Base-by-base conservation (phyloP, 2,888 invertebrate species). In the Drosophila infuscata region DNA sequence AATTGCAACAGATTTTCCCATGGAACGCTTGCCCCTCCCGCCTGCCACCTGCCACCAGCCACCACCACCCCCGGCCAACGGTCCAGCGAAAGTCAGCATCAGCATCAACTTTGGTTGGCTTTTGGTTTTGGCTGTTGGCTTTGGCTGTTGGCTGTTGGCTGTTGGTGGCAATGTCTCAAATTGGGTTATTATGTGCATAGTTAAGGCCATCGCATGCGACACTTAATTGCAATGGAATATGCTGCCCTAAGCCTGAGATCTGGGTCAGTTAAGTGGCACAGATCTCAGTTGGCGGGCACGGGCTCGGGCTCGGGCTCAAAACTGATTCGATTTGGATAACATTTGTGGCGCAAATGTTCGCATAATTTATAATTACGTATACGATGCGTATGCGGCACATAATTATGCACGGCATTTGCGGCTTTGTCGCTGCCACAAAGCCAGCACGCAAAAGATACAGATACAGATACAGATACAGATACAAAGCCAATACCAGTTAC, bases 1-100 rank as follows among this genome's bases (percentile, higher is more conserved):
- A 87, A 87, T 87, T 87, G 86, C 84, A 89, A 87, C 81, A 90
- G 91, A 86, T 90, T 89, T 90, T 86, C 90, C 88, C 90, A 86
- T 76, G 79, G 71, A 62, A 56, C 61, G 69, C 59, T 60, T 58
- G 48, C 56, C 38, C 38, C 29, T 20, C 49, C 41, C 25, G 25
- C 25, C 25, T 25, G 25, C 25, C 25, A 25, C 25, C 66, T 12
- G 43, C 30, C n/a, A n/a, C n/a, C n/a, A n/a, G 1, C 20, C 25
- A 25, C 25, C 46, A 29, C 20, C 48, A 30, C 48, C 30, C 43
- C 35, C 60, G 29, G 38, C 54, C 52, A 67, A 30, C 30, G 54
- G 35, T 17, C 49, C 54, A 82, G 81, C 81, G 88, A 82, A 82
- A 87, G 82, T 81, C 77, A 57, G 63, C 57, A 35, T 52, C 38